phyloP scores from a whole-genome alignment of 2,797 vertebrate genomes.

The Halcyon leucocephala region DNA sequence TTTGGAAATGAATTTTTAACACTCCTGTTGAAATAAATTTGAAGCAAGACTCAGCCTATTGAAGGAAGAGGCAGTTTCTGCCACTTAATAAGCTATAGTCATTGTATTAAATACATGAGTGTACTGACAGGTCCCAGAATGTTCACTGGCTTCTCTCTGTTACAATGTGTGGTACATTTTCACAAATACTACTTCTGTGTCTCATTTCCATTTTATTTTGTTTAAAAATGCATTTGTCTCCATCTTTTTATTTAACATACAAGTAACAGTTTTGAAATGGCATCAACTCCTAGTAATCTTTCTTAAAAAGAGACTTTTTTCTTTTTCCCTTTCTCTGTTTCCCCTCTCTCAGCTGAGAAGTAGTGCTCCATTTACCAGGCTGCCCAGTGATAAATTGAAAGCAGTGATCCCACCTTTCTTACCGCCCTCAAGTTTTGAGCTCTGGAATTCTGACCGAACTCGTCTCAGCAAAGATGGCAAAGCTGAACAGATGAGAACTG shows the following conservation, averaged over 20 bases:
- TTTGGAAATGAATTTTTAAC: not conserved
- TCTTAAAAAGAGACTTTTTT: not conserved
- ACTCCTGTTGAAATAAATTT: not conserved
- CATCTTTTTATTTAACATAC: not conserved
- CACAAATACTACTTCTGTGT: not conserved
- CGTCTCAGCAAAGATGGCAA: slow-evolving; percentile 84
- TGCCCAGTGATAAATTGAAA: slow-evolving; percentile 96
- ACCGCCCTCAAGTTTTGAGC: slow-evolving; percentile 94
- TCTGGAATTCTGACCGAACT: slow-evolving; percentile 92
- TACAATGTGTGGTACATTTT: not conserved
- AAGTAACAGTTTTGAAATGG: not conserved
- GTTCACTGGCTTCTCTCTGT: not conserved
- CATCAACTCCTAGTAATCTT: not conserved
- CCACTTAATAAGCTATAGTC: not conserved
- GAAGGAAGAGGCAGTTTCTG: not conserved
- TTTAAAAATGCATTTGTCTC: not conserved
- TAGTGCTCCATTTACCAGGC: slow-evolving; percentile 90
- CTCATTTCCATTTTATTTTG: not conserved
- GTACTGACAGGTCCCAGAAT: not conserved
- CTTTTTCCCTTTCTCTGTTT: not conserved
- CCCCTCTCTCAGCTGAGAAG: slow-evolving; percentile 84
- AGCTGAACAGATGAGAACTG: slow-evolving; percentile 83
- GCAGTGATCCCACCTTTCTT: slow-evolving; percentile 97
- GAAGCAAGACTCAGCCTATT: not conserved
- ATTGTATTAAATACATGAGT: not conserved